Evolutionary conservation across 2,797 vertebrate species (phyloP), one percentile per base, ranked within the genome.

Genomic region (Calcarius lapponicus): DNA sequence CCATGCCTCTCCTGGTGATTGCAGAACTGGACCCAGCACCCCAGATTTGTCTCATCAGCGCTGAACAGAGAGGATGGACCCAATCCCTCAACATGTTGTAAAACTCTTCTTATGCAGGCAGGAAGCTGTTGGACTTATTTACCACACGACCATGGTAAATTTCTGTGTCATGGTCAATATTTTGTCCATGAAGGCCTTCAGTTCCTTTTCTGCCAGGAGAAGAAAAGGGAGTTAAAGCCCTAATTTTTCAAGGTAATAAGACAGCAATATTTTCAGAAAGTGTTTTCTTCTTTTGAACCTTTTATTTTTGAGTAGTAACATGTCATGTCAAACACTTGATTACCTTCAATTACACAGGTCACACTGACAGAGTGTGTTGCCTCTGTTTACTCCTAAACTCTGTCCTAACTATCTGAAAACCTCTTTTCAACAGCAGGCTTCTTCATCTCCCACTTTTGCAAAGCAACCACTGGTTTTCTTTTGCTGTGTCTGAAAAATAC

Each of bases 1-100:
- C 16, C 13, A 19, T 17, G 2, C 40, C 4, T 53, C 7, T 67
- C 32, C 28, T 17, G 18, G 4, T 38, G 4, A 57, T 16, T 4
- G 2, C 26, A 65, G 58, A 67, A 36, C 8, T 61, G 29, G 32
- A 65, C 25, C 6, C 32, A 61, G 12, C 5, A 56, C 34, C 42
- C 11, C 45, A 69, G 16, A 45, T 85, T 57, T 18, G 8, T 61
- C 38, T 75, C 42, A 42, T 8, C 21, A 26, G 8, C 50, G 42
- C 38, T 48, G 45, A 57, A 65, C 2, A 65, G 34, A 71, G 13
- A 71, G 38, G 32, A 80, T 40, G 17, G 7, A 79, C 34, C 7
- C 24, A 10, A 8, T 8, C 18, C 26, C 16, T 81, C 0, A 10
- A 18, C 0, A 0, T 48, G 4, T 7, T 61, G 4, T 13, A 61